Evolutionary conservation across 1,140 invertebrate genomes (phyloP), one percentile per base, ranked within the genome.

Genomic region (Drosophila ironensis): DNA sequence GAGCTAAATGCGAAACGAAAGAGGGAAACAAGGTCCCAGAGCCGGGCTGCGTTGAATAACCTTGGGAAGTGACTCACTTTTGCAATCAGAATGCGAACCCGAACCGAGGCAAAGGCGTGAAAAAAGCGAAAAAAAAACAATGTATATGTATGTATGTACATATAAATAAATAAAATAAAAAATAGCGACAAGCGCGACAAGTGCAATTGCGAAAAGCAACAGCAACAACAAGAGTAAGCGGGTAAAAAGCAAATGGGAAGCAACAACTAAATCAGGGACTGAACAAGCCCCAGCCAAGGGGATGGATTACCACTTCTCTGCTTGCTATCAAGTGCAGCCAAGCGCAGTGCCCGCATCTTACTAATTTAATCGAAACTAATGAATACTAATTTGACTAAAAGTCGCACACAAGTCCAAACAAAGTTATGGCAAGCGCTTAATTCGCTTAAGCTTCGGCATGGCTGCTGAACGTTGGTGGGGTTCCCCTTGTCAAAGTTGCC

Each of bases 61-160:
- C 67, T 71, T 71, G 67, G 68, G 37, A 9, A 71, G 54, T 71
- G 67, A 71, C 66, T 71, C 66, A 71, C 28, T 70, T 70, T 25
- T 46, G 45, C 54, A 46, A 63, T 63, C 59, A 63, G 41, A 63
- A 63, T 63, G 56, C 59, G 56, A 63, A 61, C 25, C 22, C 30
- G 56, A 12, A n/a, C n/a, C 5, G 11, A 42, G 37, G 14, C 52
- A 35, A 37, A 33, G 33, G 33, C 56, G 59, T 40, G 30, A 47
- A 28, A 61, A 61, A 25, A 5, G n/a, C n/a, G n/a, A n/a, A n/a
- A n/a, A n/a, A n/a, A n/a, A n/a, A n/a, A n/a, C n/a, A n/a, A n/a
- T n/a, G n/a, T n/a, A n/a, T n/a, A n/a, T n/a, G n/a, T n/a, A n/a
- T n/a, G n/a, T n/a, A n/a, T n/a, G n/a, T n/a, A n/a, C n/a, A n/a